A percentile compares a stretch with the other conserved stretches of the same genome.
phyloP scores from a whole-genome alignment of 1,140 invertebrate genomes.

The Philopotamus ludificatus region DNA sequence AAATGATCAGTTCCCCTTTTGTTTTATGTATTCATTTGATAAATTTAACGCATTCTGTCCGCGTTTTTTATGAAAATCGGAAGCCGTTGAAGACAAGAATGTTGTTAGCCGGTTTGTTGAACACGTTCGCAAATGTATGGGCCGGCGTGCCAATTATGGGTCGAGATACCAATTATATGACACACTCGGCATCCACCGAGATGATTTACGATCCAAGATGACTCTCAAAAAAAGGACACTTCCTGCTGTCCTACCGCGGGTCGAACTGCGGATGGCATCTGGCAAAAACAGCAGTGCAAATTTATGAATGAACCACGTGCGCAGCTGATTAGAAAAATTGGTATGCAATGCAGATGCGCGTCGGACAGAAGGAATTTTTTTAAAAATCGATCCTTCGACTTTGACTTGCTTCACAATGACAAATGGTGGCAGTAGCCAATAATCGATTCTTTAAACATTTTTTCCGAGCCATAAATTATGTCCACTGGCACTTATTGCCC shows the following conservation, averaged over 20 bases:
- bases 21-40: no score
- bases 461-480: constrained; percentile 36
- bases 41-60: no score
- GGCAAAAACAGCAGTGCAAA: not conserved
- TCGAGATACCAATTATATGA: constrained; percentile 22
- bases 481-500: constrained; percentile 34
- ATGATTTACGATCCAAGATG: constrained; percentile 20
- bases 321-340: not conserved
- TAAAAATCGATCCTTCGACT: not conserved
- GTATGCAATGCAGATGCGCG: not conserved
- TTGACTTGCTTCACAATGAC: constrained; percentile 1
- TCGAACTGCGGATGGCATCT: not conserved
- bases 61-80: constrained; percentile 1
- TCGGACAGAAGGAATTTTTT: not conserved
- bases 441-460: constrained; percentile 27
- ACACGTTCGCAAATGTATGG: constrained; percentile 10
- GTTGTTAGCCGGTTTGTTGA: constrained; percentile 21
- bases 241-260: constrained; percentile 2
- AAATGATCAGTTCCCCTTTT: no score
- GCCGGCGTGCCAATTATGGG: constrained; percentile 22
- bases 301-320: not conserved
- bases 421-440: constrained; percentile 9
- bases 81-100: constrained; percentile 1
- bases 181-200: not conserved
- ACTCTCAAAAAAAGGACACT: constrained; percentile 14